Base-by-base conservation (phyloP, 2,888 invertebrate genomes). In the Ptilodon capucinus region DNA sequence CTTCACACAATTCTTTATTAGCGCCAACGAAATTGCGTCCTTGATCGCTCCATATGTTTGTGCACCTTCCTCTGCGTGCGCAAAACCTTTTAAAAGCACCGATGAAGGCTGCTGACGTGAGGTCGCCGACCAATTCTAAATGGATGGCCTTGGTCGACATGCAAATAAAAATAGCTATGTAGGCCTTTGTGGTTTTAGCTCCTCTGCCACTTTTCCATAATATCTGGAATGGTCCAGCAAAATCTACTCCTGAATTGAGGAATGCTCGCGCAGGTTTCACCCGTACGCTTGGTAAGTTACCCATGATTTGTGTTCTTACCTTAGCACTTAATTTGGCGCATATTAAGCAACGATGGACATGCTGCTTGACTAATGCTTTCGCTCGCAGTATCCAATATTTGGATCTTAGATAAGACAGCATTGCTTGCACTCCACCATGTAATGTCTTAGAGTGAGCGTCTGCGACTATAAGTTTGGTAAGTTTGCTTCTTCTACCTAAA, bases 181-280 rank as follows among this genome's bases (percentile, higher is more conserved):
- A 28, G 2, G 28, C 2, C 4, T 28, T 28, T 2, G 7, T 28
- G 28, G 2, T 11, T 28, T 11, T 11, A 11, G 1, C 32, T 30
- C 23, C 23, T 42, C 38, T 28, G n/a, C 38, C 38, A 2, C 19
- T 32, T 9, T 18, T 19, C 23, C 17, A 21, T 7, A 42, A n/a
- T 18, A 42, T 19, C n/a, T 42, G 25, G 11, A 21, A 32, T 6
- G 38, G 38, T 14, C 42, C 46, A 14, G 46, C 46, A 38, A 47
- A 47, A 11, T 46, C 41, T 0, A 46, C 46, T 0, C 46, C 46
- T 0, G 23, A 18, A 7, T 46, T 25, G 4, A 32, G 14, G n/a
- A 47, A 47, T 0, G 39, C 13, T 18, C 47, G 17, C 13, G 39
- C 32, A 16, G 32, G 39, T 30, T 19, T 32, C 8, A 39, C 47